Evolutionary conservation across 2,888 invertebrate species (phyloP).

Genomic region (Drosophila pegasa): DNA sequence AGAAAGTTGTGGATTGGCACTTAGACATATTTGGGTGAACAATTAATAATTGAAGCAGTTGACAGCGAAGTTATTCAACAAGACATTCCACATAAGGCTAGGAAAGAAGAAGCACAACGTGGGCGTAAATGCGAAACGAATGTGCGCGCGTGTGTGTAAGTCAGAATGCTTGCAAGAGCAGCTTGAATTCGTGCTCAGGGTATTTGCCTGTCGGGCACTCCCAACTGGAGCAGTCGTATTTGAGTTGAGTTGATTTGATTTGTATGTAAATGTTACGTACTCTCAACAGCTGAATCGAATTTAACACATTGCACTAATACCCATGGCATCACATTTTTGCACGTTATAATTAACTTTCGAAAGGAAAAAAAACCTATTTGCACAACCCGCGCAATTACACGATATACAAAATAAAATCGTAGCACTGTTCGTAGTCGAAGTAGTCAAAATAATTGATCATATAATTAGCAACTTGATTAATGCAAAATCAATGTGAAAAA

Average conservation of each 20-base stretch:
- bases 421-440: constrained; percentile 27
- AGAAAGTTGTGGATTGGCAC: background rate
- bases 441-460: constrained; percentile 45
- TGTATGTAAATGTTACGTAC: constrained; percentile 38
- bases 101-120: background rate
- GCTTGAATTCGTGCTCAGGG: background rate
- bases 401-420: constrained; percentile 16
- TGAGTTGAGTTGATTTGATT: constrained; percentile 11
- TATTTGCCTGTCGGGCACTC: background rate
- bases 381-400: constrained; percentile 35
- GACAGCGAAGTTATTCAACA: background rate
- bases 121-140: background rate
- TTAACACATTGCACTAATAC: constrained; percentile 48
- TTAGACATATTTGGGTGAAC: background rate
- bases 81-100: background rate
- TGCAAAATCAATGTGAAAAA: constrained; percentile 52
- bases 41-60: background rate
- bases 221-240: background rate
- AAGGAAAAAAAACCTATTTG: constrained; percentile 23
- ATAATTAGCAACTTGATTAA: constrained; percentile 49
- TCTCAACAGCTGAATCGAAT: constrained; percentile 46
- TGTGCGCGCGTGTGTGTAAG: background rate
- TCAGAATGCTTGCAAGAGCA: background rate
- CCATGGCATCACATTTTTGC: constrained; percentile 66
- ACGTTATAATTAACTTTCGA: constrained; percentile 65